A percentile compares a stretch with the other conserved stretches of the same genome.
These are phyloP conservation scores for Cacatua alba DNA, from an alignment of 2,113 vertebrate species.

Conservation along the genomic window DNA sequence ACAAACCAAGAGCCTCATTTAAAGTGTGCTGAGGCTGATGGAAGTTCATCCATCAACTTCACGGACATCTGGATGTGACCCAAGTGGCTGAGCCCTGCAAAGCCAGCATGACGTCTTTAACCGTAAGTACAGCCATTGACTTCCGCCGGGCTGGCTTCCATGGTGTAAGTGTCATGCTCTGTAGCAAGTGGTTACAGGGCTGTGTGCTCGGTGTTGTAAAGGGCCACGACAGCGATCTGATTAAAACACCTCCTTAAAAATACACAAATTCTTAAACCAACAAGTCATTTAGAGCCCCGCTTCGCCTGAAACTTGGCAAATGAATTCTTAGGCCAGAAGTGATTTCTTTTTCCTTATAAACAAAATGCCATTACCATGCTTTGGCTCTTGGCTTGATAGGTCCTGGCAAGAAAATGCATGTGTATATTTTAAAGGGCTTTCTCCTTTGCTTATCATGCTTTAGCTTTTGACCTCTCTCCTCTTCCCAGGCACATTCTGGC, in stretches of 20 bases:
- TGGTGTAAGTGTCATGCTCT: neutral
- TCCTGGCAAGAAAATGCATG: slow-evolving; percentile 32
- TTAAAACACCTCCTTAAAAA: slow-evolving; percentile 33
- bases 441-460: slow-evolving; percentile 47
- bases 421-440: slow-evolving; percentile 49
- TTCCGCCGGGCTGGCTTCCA: neutral
- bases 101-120: neutral
- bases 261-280: slow-evolving; percentile 1
- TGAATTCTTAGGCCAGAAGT: slow-evolving; percentile 23
- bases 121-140: neutral
- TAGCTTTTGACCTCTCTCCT: slow-evolving; percentile 62
- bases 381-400: slow-evolving; percentile 38
- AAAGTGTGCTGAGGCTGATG: neutral
- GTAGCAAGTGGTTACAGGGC: neutral
- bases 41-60: neutral
- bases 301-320: slow-evolving; percentile 25
- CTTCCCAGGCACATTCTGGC: neutral
- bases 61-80: neutral
- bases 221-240: neutral
- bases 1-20: neutral
- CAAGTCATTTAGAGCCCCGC: neutral
- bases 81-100: neutral
- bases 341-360: slow-evolving; percentile 40
- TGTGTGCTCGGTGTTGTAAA: neutral
- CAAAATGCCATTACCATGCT: slow-evolving; percentile 40